These are phyloP conservation scores for Oxygymnocypris stewartii DNA, from an alignment of 2,113 vertebrate species.

Conservation along the genomic window DNA sequence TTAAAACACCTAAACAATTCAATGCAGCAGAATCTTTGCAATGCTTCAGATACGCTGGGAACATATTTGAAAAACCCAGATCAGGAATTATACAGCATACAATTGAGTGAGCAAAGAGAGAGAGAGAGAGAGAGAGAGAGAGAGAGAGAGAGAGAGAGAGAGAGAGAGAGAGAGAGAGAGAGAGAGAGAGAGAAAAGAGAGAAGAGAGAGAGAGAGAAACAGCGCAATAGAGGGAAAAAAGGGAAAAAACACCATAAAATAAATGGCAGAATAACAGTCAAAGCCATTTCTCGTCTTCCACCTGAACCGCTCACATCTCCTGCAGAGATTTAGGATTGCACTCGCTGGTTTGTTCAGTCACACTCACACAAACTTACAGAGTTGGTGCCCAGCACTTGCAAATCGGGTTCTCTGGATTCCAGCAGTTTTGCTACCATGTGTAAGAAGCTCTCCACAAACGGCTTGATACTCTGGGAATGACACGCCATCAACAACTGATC, in stretches of 20 bases:
- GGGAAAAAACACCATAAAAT: background rate
- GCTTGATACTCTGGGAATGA: constrained; percentile 98
- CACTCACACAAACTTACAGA: constrained; percentile 79
- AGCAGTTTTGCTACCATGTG: constrained; percentile 98
- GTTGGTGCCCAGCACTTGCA: constrained; percentile 97
- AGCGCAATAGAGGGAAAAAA: background rate
- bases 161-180: background rate
- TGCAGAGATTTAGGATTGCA: constrained; percentile 1
- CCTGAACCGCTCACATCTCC: background rate
- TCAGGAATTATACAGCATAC: constrained; percentile 17
- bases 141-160: background rate
- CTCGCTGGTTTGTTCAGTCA: background rate
- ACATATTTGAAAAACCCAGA: constrained; percentile 8
- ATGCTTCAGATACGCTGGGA: background rate
- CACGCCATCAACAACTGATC: constrained; percentile 98
- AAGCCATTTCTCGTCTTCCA: constrained; percentile 14
- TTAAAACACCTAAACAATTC: background rate
- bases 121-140: too few species aligned
- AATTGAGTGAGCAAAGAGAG: background rate
- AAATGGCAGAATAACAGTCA: constrained; percentile 11
- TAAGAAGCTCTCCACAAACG: constrained; percentile 96
- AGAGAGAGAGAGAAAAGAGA: background rate
- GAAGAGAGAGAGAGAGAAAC: background rate
- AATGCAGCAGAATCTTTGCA: constrained; percentile 1
- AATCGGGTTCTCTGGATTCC: constrained; percentile 92